Evolutionary conservation across 2,113 vertebrate genomes (phyloP).

Genomic region (Lonchura striata): DNA sequence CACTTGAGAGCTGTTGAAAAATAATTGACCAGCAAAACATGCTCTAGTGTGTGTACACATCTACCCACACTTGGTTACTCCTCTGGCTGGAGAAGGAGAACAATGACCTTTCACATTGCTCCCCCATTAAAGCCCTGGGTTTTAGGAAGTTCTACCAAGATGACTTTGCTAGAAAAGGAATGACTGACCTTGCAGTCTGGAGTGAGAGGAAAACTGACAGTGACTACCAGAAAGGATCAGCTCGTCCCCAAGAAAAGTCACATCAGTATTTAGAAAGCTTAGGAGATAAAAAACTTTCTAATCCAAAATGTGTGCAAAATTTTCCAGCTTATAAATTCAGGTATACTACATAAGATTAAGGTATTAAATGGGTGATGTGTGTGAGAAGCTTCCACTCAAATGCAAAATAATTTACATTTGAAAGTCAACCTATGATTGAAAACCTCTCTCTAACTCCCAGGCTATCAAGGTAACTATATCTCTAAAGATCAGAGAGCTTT

Average conservation of each 20-base stretch:
- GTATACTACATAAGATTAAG: neutral
- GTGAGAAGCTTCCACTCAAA: neutral
- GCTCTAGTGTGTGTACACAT: rapidly evolving
- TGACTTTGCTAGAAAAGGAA: neutral
- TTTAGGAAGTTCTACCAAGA: neutral
- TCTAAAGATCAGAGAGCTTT: neutral
- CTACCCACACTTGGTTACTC: neutral
- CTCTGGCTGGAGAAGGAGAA: neutral
- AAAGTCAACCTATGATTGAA: neutral
- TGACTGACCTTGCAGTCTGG: neutral
- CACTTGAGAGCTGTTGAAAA: neutral
- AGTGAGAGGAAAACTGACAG: neutral
- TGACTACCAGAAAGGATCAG: neutral
- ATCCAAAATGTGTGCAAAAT: neutral
- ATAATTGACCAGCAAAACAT: neutral
- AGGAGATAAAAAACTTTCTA: neutral
- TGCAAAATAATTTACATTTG: neutral
- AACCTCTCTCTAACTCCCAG: neutral
- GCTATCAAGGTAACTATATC: neutral
- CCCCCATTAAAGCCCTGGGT: neutral
- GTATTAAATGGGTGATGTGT: neutral
- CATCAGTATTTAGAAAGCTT: neutral
- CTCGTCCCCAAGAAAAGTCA: neutral
- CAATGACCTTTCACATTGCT: neutral
- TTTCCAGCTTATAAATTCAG: neutral